Percentiles rank a stretch among this genome's conserved stretches.
Conservation (phyloP, 2,797 vertebrate species). For the Carapus acus region DNA sequence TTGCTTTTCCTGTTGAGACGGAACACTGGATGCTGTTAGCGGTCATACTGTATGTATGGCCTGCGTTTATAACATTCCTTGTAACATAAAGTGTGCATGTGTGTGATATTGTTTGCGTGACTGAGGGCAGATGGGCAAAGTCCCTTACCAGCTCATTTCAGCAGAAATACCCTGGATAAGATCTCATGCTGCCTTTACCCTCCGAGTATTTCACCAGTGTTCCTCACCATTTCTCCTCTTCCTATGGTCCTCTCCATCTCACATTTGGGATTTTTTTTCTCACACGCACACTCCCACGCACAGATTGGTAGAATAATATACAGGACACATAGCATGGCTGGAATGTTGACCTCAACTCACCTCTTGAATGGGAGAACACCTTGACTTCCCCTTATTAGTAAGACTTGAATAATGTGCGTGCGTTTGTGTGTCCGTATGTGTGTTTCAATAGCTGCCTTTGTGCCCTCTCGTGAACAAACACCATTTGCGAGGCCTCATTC, state of each 20-base stretch:
- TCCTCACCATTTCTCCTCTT: background rate
- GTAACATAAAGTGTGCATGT: background rate
- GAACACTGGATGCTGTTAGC: background rate
- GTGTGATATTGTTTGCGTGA: slow-evolving; percentile 3
- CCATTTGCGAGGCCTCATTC: slow-evolving; percentile 49
- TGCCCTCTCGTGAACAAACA: slow-evolving; percentile 61
- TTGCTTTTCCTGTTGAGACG: background rate
- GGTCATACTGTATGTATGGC: background rate
- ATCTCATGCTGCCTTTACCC: slow-evolving; percentile 37
- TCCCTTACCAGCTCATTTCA: slow-evolving; percentile 18
- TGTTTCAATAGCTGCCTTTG: slow-evolving; percentile 57
- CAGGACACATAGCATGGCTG: slow-evolving; percentile 33
- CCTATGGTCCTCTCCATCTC: background rate
- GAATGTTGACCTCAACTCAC: slow-evolving; percentile 38
- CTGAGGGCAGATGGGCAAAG: slow-evolving; percentile 30
- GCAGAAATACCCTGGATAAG: slow-evolving; percentile 47
- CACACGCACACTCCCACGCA: slow-evolving; percentile 26
- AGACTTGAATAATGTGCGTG: too few relatives aligned
- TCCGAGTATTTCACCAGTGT: slow-evolving; percentile 3
- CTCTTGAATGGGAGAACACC: slow-evolving; percentile 30
- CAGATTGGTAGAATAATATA: slow-evolving; percentile 45
- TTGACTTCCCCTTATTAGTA: slow-evolving; percentile 48
- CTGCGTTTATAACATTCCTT: too few relatives aligned
- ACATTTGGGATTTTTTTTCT: background rate
- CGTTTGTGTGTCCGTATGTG: slow-evolving; percentile 41